A percentile compares a stretch with the other conserved stretches of the same genome.
phyloP scores from a whole-genome alignment of 2,113 vertebrate genomes.

The Syngnathus scovelli region DNA sequence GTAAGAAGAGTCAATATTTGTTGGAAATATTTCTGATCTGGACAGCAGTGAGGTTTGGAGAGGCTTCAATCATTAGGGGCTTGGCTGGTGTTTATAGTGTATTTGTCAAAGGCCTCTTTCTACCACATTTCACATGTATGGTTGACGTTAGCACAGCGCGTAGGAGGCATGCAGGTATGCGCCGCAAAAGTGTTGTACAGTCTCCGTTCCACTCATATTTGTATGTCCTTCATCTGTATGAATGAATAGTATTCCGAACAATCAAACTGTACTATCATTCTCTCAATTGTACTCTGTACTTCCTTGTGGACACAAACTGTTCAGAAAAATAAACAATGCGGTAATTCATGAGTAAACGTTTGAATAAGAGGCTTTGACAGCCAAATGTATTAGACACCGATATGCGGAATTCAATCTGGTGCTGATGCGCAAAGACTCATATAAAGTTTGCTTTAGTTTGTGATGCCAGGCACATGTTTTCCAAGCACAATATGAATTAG shows the following conservation, averaged over 20 bases:
- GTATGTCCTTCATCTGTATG: background rate
- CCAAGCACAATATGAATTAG: background rate
- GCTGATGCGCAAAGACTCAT: slow-evolving; percentile 13
- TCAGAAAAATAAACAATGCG: background rate
- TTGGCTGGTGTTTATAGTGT: slow-evolving; percentile 38
- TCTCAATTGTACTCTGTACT: too few relatives aligned
- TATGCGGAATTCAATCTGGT: slow-evolving; percentile 26
- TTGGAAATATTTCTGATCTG: slow-evolving; percentile 60
- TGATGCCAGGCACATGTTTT: slow-evolving; percentile 9
- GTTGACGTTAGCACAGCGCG: slow-evolving; percentile 20
- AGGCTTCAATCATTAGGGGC: slow-evolving; percentile 44
- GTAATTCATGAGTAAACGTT: slow-evolving; percentile 4
- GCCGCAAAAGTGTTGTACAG: slow-evolving; percentile 2
- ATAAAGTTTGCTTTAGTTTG: slow-evolving; percentile 13
- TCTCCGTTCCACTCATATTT: background rate
- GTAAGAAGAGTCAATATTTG: slow-evolving; percentile 70
- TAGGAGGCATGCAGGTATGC: slow-evolving; percentile 4
- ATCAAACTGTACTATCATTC: background rate
- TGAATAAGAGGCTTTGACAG: slow-evolving; percentile 14
- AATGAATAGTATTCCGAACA: background rate
- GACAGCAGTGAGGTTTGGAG: slow-evolving; percentile 40
- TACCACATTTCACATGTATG: slow-evolving; percentile 46
- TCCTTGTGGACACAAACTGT: background rate
- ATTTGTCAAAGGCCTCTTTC: slow-evolving; percentile 59
- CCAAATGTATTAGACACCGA: background rate